Evolutionary conservation across 2,797 vertebrate species (phyloP), one percentile per base, ranked within the genome.

Genomic region (Melanotaenia trifasciata): DNA sequence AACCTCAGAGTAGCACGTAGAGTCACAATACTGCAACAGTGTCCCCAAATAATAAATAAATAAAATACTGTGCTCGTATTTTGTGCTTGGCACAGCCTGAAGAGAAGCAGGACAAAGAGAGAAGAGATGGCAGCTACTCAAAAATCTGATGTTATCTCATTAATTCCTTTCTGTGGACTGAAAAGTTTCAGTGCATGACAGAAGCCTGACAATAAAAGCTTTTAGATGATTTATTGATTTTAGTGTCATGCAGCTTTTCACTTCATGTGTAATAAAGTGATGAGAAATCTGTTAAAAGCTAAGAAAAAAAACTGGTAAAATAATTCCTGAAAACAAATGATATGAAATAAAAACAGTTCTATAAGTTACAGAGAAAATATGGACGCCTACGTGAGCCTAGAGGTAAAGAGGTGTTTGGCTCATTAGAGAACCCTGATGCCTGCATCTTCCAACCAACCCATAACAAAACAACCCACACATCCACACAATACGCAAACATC

Each of bases 1-100:
- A 62, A 85, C 81, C 78, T 77, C 76, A 71, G 36, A 86, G 76
- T 50, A 54, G 58, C 68, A 66, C 81, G 80, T 78, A 85, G 72
- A 73, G 74, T 35, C 12, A 87, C 78, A 89, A 74, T 78, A 76
- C 72, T 20, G 8, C 70, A 81, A 71, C 76, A 76, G 78, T 61
- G 69, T 62, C 71, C 73, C 66, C 64, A 74, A 74, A 76, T 74
- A 74, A 40, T 7, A 16, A 40, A 35, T 7, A 16, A 40, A 20
- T 5, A 45, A 45, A 45, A 45, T 30, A 60, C 60, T 13, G 50
- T n/a, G 63, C 66, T 53, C 67, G 77, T 72, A 70, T 81, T 79
- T 4, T 57, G 72, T 30, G 38, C 70, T 81, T 64, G 82, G 78
- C 61, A 47, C 38, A 20, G 58, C 63, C 57, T 30, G 45, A 62